Base-by-base conservation (phyloP, 1,140 invertebrate species). In the Scylla paramamosain region DNA sequence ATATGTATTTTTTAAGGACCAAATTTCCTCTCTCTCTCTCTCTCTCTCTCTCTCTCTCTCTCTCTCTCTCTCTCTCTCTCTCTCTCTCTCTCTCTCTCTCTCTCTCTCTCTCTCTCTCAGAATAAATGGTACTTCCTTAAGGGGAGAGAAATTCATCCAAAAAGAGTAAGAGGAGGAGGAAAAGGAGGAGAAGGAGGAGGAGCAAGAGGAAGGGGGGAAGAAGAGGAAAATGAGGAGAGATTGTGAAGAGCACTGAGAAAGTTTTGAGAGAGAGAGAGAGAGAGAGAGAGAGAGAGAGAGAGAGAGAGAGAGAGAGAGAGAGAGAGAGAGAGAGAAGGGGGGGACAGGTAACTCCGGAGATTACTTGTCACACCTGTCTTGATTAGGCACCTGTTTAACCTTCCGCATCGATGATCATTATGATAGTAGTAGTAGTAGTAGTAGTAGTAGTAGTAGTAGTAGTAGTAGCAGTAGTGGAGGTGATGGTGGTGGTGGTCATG, bases 131-230 rank as follows among this genome's bases (percentile, higher is more conserved):
- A 77, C 1, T 77, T 77, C 20, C 67, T 77, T 77, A 77, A 77
- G 67, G n/a, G 25, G 67, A 77, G 67, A 77, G 20, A 77, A 20
- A 77, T 77, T 7, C 4, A 3, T 1, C 8, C n/a, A n/a, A 77
- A 8, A n/a, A 77, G n/a, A 77, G 67, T 16, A 77, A 77, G 25
- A 77, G 46, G 87, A 89, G 39, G 48, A 52, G 39, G 39, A 31
- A 46, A 32, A 89, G 87, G 28, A 29, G 28, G 87, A 89, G 87
- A 39, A n/a, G 39, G 87, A 89, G 87, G 28, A 12, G 39, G 87
- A 32, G 87, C 4, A 14, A 48, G 90, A 52, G 39, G 25, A 25
- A 87, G 25, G 25, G 84, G 29, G 45, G 25, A 29, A 88, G 86
- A 88, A 46, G 86, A 32, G 31, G 14, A 12, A 46, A 32, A 28